phyloP scores from a whole-genome alignment of 2,113 vertebrate genomes.

The Pardalotus punctatus region DNA sequence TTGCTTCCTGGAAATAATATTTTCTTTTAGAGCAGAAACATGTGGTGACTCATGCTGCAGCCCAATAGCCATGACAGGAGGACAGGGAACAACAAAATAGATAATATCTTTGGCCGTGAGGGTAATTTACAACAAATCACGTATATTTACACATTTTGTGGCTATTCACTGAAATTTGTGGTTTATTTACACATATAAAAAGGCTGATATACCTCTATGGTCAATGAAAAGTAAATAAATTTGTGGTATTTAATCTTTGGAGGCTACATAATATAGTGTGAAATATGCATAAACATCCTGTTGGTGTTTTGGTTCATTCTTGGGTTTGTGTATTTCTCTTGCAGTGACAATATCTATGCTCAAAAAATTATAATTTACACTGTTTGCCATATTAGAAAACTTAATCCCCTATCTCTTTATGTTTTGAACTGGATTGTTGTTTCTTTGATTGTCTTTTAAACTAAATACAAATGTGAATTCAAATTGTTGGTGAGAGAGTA shows the following conservation, averaged over 20 bases:
- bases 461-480: background rate
- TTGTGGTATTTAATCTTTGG: background rate
- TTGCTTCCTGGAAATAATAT: background rate
- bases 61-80: background rate
- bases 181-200: background rate
- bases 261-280: background rate
- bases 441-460: background rate
- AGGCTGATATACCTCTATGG: background rate
- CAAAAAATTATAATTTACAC: background rate
- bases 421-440: background rate
- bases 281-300: background rate
- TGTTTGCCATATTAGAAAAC: background rate
- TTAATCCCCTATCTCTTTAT: background rate
- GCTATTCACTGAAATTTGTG: background rate
- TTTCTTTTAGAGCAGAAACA: background rate
- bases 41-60: background rate
- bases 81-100: background rate
- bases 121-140: background rate
- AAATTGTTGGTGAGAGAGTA: background rate
- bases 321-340: background rate
- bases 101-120: background rate
- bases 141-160: background rate
- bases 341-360: background rate
- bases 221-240: background rate
- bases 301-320: background rate